phyloP scores from a whole-genome alignment of 2,888 invertebrate genomes.

The Agrochola lota region DNA sequence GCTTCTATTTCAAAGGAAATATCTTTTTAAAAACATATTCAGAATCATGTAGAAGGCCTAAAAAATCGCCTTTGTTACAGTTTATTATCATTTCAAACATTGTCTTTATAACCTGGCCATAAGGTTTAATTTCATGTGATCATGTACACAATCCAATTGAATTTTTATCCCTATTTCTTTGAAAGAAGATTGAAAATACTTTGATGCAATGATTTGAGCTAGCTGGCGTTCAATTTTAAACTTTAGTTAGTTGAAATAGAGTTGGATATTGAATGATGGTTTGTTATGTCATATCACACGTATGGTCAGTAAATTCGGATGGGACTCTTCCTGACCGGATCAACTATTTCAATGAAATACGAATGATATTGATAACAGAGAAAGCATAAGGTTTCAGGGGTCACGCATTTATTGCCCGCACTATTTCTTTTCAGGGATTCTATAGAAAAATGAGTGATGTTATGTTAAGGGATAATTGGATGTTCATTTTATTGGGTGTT shows the following conservation, averaged over 20 bases:
- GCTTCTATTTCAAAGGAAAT: constrained; percentile 26
- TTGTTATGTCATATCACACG: constrained; percentile 63
- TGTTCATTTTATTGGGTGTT: constrained; percentile 35
- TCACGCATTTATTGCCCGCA: constrained; percentile 47
- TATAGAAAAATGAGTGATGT: constrained; percentile 40
- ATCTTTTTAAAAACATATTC: constrained; percentile 52
- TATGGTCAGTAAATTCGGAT: constrained; percentile 78
- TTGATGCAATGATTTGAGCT: constrained; percentile 25
- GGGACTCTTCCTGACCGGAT: constrained; percentile 71
- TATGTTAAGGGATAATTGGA: constrained; percentile 47
- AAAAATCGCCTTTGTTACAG: constrained; percentile 53
- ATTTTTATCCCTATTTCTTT: constrained; percentile 67
- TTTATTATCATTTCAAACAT: constrained; percentile 72
- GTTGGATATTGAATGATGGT: constrained; percentile 21
- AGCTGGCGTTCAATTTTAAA: constrained; percentile 5
- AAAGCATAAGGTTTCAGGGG: constrained; percentile 63
- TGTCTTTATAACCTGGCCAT: constrained; percentile 68
- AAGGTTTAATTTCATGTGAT: constrained; percentile 63
- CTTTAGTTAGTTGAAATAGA: background rate
- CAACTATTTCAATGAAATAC: constrained; percentile 81
- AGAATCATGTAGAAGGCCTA: constrained; percentile 43
- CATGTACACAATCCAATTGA: constrained; percentile 54
- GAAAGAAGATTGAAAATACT: constrained; percentile 68
- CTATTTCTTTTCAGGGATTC: constrained; percentile 44
- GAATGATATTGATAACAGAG: constrained; percentile 76